phyloP scores from a whole-genome alignment of 2,888 invertebrate genomes.

The Encarsia formosa region DNA sequence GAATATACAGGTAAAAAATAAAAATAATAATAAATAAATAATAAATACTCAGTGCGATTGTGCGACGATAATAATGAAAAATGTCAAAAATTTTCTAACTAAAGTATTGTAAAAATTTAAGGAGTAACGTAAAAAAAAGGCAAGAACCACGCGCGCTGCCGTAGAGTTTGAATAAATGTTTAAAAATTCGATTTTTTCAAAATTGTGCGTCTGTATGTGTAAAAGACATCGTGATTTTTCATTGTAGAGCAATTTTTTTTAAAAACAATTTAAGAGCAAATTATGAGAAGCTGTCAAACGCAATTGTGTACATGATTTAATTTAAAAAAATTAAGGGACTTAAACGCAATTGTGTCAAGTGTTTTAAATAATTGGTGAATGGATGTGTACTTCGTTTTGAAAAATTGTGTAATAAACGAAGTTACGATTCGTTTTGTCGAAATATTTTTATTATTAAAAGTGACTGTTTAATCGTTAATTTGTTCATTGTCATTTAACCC shows the following conservation, averaged over 20 bases:
- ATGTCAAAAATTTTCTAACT: slow-evolving; percentile 14
- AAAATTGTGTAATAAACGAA: slow-evolving; percentile 33
- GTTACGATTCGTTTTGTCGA: slow-evolving; percentile 35
- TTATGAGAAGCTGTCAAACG: slow-evolving; percentile 9
- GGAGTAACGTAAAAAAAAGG: slow-evolving; percentile 24
- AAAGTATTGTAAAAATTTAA: background rate
- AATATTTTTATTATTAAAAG: slow-evolving; percentile 52
- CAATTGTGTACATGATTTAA: slow-evolving; percentile 22
- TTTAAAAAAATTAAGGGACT: slow-evolving; percentile 28
- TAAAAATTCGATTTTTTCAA: too few species aligned
- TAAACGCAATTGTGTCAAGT: slow-evolving; percentile 39
- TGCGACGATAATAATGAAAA: slow-evolving; percentile 12
- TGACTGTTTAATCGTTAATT: slow-evolving; percentile 49
- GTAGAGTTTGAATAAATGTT: slow-evolving; percentile 2
- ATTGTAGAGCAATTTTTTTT: slow-evolving; percentile 1
- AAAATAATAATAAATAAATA: slow-evolving; percentile 27
- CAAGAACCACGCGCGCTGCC: slow-evolving; percentile 8
- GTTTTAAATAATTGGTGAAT: slow-evolving; percentile 34
- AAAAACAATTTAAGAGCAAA: too few species aligned
- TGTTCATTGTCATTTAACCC: slow-evolving; percentile 3
- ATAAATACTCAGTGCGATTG: background rate
- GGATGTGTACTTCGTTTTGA: slow-evolving; percentile 36
- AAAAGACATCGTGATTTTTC: slow-evolving; percentile 10
- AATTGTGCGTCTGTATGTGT: slow-evolving; percentile 15
- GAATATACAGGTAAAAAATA: too few species aligned